A percentile compares a stretch with the other conserved stretches of the same genome.
These are phyloP conservation scores for Entelurus aequoreus DNA, from an alignment of 2,113 vertebrate species.

Conservation along the genomic window DNA sequence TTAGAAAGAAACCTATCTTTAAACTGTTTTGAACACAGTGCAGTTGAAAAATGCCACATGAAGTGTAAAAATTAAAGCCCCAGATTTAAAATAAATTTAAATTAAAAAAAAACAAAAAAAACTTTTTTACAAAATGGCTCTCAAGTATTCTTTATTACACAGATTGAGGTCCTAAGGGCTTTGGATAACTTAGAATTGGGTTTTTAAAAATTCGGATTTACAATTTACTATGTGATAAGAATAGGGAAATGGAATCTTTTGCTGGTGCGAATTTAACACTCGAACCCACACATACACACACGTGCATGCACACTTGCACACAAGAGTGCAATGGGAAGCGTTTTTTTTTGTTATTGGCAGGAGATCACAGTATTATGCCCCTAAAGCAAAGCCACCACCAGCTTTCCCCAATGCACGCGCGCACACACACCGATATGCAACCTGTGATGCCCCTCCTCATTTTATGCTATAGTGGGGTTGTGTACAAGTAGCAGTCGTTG, in stretches of 20 bases:
- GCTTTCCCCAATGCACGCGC: not conserved
- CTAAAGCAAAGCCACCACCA: slow-evolving; percentile 26
- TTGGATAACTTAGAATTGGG: slow-evolving; percentile 62
- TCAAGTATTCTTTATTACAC: slow-evolving; percentile 67
- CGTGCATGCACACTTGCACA: slow-evolving; percentile 25
- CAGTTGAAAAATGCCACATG: slow-evolving; percentile 53
- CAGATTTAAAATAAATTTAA: slow-evolving; percentile 50
- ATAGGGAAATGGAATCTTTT: slow-evolving; percentile 33
- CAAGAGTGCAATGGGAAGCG: slow-evolving; percentile 46
- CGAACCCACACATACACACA: slow-evolving; percentile 23
- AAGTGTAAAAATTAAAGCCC: slow-evolving; percentile 63
- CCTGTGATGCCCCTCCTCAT: slow-evolving; percentile 29
- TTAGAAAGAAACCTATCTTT: slow-evolving; percentile 1
- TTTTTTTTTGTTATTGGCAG: slow-evolving; percentile 21
- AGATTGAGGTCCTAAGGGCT: slow-evolving; percentile 68
- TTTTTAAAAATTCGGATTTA: slow-evolving; percentile 64
- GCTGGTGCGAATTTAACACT: slow-evolving; percentile 65
- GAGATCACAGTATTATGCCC: slow-evolving; percentile 27
- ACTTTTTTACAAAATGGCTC: slow-evolving; percentile 64
- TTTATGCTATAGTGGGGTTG: slow-evolving; percentile 52
- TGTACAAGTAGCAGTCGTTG: slow-evolving; percentile 46
- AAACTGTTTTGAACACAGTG: slow-evolving; percentile 32
- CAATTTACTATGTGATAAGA: slow-evolving; percentile 46
- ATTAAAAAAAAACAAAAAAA: slow-evolving; percentile 17
- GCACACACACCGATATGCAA: slow-evolving; percentile 44